Base-by-base conservation (phyloP, 2,888 invertebrate genomes). In the Priocnemis perturbator region DNA sequence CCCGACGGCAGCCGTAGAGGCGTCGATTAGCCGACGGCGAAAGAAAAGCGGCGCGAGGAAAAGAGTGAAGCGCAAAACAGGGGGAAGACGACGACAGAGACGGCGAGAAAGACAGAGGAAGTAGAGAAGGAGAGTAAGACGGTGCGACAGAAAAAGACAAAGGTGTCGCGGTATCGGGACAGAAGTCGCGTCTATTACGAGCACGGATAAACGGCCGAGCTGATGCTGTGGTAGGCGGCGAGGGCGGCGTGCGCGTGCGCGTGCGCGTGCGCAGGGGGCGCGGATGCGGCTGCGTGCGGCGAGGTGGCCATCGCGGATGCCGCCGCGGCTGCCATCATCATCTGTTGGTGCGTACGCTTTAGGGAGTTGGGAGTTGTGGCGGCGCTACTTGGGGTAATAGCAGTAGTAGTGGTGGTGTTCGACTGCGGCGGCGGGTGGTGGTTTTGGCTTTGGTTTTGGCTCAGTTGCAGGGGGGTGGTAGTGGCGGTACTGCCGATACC, bases 201-300 rank as follows among this genome's bases (percentile, higher is more conserved):
- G 92, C 94, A 94, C 93, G 94, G 94, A 93, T 94, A 94, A 92
- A 94, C 94, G 93, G 94, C 94, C 91, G 94, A 92, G 90, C 91
- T 91, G 90, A 91, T 94, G 92, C 93, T 93, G 93, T 93, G 94
- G 93, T 91, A 90, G 87, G 89, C 89, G 87, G 89, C 91, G 91
- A 91, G 91, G 91, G 91, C 91, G 91, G 91, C 91, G 91, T 91
- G 91, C 91, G 91, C 90, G 91, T 90, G 91, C 91, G 90, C 91
- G 91, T 90, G 85, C 82, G 87, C 88, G 91, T 91, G 92, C 91
- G 90, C 92, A 90, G 91, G 92, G 91, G 91, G 91, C 91, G 90
- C 92, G 91, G 91, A 92, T 83, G 87, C 86, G 91, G 91, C 86
- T 85, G 87, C 91, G 90, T 92, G 90, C 93, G 94, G 94, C 93